Percentiles rank a stretch among this genome's conserved stretches.
Conservation (phyloP, 2,888 invertebrate species). For the Tetragnatha montana region DNA sequence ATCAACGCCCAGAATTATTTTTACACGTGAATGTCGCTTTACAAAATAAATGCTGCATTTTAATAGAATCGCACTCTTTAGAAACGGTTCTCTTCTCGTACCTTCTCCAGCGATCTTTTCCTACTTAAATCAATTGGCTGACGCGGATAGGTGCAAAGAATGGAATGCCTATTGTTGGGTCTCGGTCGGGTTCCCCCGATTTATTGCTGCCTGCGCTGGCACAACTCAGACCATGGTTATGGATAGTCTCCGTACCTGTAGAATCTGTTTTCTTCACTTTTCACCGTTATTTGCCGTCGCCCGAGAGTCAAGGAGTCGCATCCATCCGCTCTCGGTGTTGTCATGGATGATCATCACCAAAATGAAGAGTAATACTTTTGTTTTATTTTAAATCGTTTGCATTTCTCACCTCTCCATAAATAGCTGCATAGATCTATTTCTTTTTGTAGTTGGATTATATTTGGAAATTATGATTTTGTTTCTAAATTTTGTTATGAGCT, state of each 20-base stretch:
- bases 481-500: neutral
- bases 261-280: slow-evolving; percentile 61
- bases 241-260: slow-evolving; percentile 63
- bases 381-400: neutral
- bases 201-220: slow-evolving; percentile 37
- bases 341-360: slow-evolving; percentile 62
- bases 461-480: neutral
- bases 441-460: neutral
- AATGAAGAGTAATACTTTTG: slow-evolving; percentile 59
- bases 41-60: neutral
- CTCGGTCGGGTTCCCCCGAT: slow-evolving; percentile 52
- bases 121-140: slow-evolving; percentile 43
- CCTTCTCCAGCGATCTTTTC: neutral
- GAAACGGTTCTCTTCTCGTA: neutral
- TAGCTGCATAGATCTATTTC: too few relatives aligned
- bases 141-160: slow-evolving; percentile 47
- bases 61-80: neutral
- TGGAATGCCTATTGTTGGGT: slow-evolving; percentile 69
- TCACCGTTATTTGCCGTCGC: slow-evolving; percentile 52
- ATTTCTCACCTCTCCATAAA: too few relatives aligned
- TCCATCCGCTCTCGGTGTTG: slow-evolving; percentile 33
- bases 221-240: slow-evolving; percentile 66
- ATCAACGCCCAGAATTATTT: neutral
- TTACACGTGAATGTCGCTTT: neutral
- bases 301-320: slow-evolving; percentile 56